phyloP scores from a whole-genome alignment of 1,140 invertebrate species.

The Aphidius ervi region DNA sequence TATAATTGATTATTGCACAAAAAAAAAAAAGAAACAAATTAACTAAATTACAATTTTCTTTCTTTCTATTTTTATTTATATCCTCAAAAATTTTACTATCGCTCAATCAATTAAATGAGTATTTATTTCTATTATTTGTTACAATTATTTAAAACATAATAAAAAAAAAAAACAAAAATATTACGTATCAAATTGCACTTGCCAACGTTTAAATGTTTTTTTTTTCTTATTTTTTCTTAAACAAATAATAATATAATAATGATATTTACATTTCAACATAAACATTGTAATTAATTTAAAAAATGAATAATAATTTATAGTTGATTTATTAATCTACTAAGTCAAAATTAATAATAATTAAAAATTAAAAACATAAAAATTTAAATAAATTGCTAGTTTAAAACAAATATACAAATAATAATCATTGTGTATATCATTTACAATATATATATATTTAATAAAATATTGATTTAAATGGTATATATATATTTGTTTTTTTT shows the following conservation, averaged over 20 bases:
- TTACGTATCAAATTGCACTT: constrained; percentile 42
- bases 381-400: constrained; percentile 2
- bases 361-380: not conserved
- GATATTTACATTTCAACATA: constrained; percentile 4
- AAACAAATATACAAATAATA: constrained; percentile 14
- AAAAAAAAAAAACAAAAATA: constrained; percentile 2
- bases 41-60: no score
- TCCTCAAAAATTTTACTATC: no score
- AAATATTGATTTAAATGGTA: constrained; percentile 6
- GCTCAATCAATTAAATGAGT: no score
- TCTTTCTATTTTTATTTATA: no score
- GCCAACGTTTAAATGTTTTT: constrained; percentile 35
- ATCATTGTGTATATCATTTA: constrained; percentile 11
- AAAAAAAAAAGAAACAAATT: no score
- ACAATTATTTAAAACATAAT: no score
- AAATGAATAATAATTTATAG: constrained; percentile 10
- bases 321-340: constrained; percentile 3
- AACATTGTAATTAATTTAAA: constrained; percentile 7
- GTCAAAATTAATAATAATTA: constrained; percentile 1
- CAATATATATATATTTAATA: no score
- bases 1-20: no score
- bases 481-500: no score
- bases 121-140: no score
- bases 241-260: constrained; percentile 16
- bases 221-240: not conserved